A percentile compares a stretch with the other conserved stretches of the same genome.
phyloP scores from a whole-genome alignment of 2,113 vertebrate species.

The Genyomyrus donnyi region DNA sequence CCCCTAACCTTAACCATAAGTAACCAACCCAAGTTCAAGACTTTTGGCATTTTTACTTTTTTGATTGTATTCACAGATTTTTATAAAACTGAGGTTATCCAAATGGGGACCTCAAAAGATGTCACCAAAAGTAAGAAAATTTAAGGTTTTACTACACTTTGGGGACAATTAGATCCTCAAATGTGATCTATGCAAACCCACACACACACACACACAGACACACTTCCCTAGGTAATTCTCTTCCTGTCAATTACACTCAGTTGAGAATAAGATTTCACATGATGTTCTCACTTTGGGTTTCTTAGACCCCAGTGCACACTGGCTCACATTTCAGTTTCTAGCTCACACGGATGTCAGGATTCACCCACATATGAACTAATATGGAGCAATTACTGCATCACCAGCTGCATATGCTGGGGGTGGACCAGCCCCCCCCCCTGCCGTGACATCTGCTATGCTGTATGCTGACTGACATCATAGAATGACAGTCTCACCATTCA shows the following conservation, averaged over 20 bases:
- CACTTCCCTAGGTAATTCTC: background rate
- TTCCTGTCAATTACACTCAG: background rate
- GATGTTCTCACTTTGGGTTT: background rate
- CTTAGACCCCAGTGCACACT: background rate
- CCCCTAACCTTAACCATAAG: too few relatives aligned
- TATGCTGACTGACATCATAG: background rate
- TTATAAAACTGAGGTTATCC: too few relatives aligned
- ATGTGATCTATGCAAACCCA: background rate
- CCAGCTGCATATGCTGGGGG: background rate
- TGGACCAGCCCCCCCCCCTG: background rate
- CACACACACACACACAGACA: background rate
- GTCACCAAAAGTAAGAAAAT: too few relatives aligned
- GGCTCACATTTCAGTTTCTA: constrained; percentile 24
- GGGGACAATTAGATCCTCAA: too few relatives aligned
- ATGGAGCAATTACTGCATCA: background rate
- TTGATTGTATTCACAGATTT: too few relatives aligned
- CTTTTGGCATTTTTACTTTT: too few relatives aligned
- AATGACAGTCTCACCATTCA: background rate
- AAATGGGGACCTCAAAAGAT: too few relatives aligned
- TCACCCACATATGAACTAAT: constrained; percentile 67
- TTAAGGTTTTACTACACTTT: too few relatives aligned
- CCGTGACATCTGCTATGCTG: background rate
- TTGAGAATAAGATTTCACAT: background rate
- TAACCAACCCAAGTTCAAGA: too few relatives aligned
- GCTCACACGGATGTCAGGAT: constrained; percentile 55